Percentiles rank a stretch among this genome's conserved stretches.
Conservation (phyloP, 2,113 vertebrate genomes). For the Camarhynchus parvulus region DNA sequence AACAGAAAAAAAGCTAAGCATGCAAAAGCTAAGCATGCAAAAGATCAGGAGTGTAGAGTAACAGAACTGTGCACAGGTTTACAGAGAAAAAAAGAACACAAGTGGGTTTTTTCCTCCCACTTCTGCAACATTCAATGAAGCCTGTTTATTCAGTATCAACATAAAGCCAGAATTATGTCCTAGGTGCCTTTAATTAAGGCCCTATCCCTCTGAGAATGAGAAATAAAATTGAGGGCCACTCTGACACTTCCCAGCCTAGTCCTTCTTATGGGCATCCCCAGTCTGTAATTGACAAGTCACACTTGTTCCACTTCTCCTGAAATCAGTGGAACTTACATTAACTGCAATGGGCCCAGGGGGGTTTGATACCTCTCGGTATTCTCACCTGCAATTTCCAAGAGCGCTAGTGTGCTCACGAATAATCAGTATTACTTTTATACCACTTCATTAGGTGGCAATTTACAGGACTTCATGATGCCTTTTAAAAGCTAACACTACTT, state of each 20-base stretch:
- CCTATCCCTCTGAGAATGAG: background rate
- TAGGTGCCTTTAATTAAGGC: background rate
- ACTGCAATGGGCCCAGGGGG: background rate
- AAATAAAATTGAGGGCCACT: background rate
- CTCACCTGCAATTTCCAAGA: background rate
- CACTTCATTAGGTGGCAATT: background rate
- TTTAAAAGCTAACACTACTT: background rate
- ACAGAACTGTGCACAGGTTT: background rate
- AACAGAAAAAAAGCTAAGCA: background rate
- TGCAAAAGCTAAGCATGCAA: rapidly evolving
- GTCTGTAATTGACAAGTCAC: background rate
- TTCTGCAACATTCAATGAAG: background rate
- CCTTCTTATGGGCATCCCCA: background rate
- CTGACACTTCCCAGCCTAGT: background rate
- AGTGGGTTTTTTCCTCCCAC: background rate
- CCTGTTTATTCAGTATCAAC: background rate
- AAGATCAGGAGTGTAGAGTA: background rate
- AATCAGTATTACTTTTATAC: background rate
- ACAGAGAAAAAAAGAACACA: background rate
- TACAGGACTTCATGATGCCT: background rate
- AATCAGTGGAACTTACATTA: background rate
- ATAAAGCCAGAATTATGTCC: background rate
- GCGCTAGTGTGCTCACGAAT: background rate
- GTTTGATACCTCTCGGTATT: background rate
- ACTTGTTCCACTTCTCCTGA: background rate